Percentiles rank a stretch among this genome's conserved stretches.
Evolutionary conservation across 2,113 vertebrate species (phyloP).

Genomic region (Paralichthys olivaceus): DNA sequence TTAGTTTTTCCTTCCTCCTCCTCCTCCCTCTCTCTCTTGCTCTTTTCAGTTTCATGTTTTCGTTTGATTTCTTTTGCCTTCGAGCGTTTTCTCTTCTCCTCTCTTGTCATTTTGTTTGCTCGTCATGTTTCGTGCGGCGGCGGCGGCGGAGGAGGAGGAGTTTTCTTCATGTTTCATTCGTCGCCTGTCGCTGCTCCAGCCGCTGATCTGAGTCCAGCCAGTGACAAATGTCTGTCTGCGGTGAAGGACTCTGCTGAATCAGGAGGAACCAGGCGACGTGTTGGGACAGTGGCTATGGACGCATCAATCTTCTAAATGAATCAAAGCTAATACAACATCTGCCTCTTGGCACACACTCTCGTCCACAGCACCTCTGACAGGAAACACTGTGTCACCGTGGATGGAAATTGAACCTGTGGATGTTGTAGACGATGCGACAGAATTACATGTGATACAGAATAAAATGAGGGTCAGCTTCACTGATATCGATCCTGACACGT

Average conservation of each 20-base stretch:
- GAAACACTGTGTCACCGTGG: background rate
- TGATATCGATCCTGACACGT: too few relatives aligned
- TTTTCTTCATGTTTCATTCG: background rate
- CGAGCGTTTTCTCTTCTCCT: too few relatives aligned
- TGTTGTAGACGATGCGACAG: background rate
- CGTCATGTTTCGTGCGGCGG: background rate
- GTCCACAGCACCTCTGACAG: background rate
- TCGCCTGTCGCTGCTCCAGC: background rate
- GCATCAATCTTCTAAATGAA: conserved; percentile 71
- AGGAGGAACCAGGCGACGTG: conserved; percentile 31
- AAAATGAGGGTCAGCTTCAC: background rate
- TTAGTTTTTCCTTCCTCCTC: background rate
- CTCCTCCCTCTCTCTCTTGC: background rate
- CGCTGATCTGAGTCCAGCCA: conserved; percentile 41
- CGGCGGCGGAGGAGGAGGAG: background rate
- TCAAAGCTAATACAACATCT: conserved; percentile 66
- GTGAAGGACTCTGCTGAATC: conserved; percentile 69
- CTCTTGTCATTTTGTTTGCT: background rate
- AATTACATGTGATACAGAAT: background rate
- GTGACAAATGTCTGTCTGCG: conserved; percentile 42
- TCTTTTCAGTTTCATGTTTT: background rate
- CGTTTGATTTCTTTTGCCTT: too few relatives aligned
- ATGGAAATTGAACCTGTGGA: background rate
- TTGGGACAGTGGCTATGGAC: conserved; percentile 45
- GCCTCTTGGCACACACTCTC: conserved; percentile 34